These are phyloP conservation scores for Theristus sp. DNA, from an alignment of 2,888 invertebrate species.

Conservation along the genomic window DNA sequence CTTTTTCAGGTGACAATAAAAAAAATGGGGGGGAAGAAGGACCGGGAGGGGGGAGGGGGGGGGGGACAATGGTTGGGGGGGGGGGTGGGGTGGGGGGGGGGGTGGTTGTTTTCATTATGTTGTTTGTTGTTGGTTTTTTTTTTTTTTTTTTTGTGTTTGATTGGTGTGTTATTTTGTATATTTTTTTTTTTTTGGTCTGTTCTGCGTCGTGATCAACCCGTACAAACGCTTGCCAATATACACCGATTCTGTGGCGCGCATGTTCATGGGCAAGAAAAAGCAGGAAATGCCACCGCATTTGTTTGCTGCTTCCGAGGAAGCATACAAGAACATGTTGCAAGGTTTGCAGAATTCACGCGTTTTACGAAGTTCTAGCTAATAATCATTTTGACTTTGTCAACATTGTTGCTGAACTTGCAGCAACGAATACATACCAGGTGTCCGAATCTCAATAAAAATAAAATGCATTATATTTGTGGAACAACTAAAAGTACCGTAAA, in stretches of 20 bases:
- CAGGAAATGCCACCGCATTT: conserved; percentile 98
- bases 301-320: conserved; percentile 97
- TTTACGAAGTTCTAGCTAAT: no score
- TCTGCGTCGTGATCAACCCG: conserved; percentile 69
- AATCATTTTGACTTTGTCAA: neutral
- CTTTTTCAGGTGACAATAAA: no score
- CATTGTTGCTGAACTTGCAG: neutral
- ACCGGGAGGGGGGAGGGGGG: no score
- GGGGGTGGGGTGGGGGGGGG: no score
- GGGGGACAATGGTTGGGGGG: no score
- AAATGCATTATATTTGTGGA: no score
- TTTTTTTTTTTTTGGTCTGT: conserved; percentile 46
- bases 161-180: no score
- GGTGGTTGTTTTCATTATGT: no score
- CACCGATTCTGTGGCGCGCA: conserved; percentile 63
- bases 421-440: neutral
- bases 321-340: conserved; percentile 97
- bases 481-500: no score
- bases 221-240: conserved; percentile 10
- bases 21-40: no score
- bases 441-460: no score
- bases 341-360: conserved; percentile 42
- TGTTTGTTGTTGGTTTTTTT: conserved; percentile 69
- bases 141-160: no score
- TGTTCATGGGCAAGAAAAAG: conserved; percentile 96